phyloP scores from a whole-genome alignment of 2,113 vertebrate genomes.

The Halichoerus grypus region DNA sequence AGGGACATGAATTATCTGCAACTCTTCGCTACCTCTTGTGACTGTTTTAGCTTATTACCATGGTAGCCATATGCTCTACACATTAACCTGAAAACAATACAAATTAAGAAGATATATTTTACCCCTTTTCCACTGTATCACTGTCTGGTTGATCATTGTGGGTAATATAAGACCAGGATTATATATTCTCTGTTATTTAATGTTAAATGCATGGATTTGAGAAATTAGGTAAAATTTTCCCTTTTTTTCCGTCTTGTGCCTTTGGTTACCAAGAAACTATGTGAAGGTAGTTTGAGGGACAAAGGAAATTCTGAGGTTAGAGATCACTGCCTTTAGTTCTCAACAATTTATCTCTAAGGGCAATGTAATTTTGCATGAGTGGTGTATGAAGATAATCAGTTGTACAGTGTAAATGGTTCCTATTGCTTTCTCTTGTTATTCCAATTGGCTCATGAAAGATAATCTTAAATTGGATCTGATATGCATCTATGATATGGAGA shows the following conservation, averaged over 20 bases:
- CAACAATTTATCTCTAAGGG: not conserved
- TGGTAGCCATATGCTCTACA: conserved; percentile 34
- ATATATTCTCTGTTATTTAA: not conserved
- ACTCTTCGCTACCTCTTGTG: conserved; percentile 12
- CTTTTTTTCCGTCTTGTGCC: not conserved
- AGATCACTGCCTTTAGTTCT: not conserved
- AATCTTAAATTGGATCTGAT: conserved; percentile 34
- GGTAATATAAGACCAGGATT: not conserved
- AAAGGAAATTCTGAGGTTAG: conserved; percentile 27
- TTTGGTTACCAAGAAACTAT: not conserved
- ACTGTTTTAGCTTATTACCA: conserved; percentile 61
- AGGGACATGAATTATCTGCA: conserved; percentile 61
- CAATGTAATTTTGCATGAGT: not conserved
- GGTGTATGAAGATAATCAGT: not conserved
- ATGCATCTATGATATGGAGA: not conserved
- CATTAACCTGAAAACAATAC: conserved; percentile 62
- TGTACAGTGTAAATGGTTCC: not conserved
- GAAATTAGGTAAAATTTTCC: not conserved
- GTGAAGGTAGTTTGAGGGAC: conserved; percentile 21
- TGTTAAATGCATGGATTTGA: conserved; percentile 33
- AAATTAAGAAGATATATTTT: conserved; percentile 56
- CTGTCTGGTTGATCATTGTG: not conserved
- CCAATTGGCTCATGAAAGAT: not conserved
- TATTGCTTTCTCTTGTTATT: conserved; percentile 34
- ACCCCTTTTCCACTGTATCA: not conserved